Evolutionary conservation across 2,113 vertebrate species (phyloP).

Genomic region (Pimephales promelas): DNA sequence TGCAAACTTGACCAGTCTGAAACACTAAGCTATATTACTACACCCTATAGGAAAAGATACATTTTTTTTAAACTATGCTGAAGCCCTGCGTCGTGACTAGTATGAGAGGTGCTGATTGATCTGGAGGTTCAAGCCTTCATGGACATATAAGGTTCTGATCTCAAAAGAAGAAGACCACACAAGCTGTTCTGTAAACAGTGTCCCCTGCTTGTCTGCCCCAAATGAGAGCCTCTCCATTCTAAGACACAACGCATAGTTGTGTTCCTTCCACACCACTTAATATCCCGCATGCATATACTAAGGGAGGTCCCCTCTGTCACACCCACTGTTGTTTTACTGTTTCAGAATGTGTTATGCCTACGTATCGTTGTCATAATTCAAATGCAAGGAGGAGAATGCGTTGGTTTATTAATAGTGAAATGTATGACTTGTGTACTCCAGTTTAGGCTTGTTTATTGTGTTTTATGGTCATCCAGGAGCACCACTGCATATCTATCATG

Average conservation of each 20-base stretch:
- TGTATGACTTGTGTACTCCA: neutral
- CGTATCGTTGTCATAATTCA: neutral
- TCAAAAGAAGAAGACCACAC: conserved; percentile 56
- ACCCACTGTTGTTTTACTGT: neutral
- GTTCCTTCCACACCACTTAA: conserved; percentile 10
- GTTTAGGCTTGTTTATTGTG: neutral
- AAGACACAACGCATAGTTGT: neutral
- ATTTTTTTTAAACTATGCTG: conserved; percentile 8
- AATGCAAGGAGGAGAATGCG: neutral
- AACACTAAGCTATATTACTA: conserved; percentile 19
- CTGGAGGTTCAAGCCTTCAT: conserved; percentile 46
- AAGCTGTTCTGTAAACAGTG: conserved; percentile 53
- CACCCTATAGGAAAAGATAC: conserved; percentile 5
- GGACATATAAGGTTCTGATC: conserved; percentile 59
- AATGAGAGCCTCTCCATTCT: conserved; percentile 36
- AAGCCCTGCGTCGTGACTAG: neutral
- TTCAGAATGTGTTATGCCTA: neutral
- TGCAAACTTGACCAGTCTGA: no score
- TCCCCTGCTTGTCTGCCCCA: conserved; percentile 21
- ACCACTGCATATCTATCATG: neutral
- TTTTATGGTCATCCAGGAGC: neutral
- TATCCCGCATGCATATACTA: neutral
- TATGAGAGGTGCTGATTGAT: conserved; percentile 42
- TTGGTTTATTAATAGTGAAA: neutral
- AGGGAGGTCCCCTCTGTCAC: conserved; percentile 2